Conservation (phyloP, 2,888 invertebrate species). For the Anthophora plumipes region DNA sequence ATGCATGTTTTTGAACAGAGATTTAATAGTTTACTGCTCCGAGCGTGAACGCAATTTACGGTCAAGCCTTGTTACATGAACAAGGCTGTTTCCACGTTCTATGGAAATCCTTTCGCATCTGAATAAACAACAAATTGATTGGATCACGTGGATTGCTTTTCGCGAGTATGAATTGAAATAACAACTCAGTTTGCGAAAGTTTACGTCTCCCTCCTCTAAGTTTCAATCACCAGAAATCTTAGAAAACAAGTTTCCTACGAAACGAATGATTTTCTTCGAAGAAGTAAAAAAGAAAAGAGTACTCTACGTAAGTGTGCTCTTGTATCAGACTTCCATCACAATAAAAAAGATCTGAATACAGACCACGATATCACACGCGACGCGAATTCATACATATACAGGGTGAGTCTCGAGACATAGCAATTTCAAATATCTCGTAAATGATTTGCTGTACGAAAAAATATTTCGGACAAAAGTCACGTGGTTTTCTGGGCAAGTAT, state of each 20-base stretch:
- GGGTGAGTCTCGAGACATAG: no score
- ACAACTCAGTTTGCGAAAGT: not conserved
- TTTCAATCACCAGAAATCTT: no score
- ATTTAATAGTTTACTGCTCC: slow-evolving; percentile 19
- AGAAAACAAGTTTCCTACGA: no score
- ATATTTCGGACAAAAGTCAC: no score
- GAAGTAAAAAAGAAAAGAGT: not conserved
- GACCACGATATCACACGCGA: not conserved
- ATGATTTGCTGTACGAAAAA: no score
- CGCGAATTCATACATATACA: no score
- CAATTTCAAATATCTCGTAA: no score
- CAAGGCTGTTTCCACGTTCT: no score
- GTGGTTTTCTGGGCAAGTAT: no score
- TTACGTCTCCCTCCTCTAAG: no score
- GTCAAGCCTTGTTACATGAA: slow-evolving; percentile 1
- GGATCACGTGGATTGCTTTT: not conserved
- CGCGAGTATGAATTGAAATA: not conserved
- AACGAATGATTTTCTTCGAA: not conserved
- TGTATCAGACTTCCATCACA: no score
- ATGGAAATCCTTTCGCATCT: not conserved
- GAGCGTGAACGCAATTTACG: slow-evolving; percentile 16
- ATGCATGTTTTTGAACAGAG: slow-evolving; percentile 15
- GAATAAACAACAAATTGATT: not conserved
- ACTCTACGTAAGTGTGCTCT: no score
- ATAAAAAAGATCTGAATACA: not conserved